Evolutionary conservation across 1,140 invertebrate species (phyloP).

Genomic region (Apis mellifera): Amel_HAv3.1 CM009938.2:5905001-5905500

Average conservation of each 20-base stretch:
- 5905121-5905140: constrained; percentile 28
- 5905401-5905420: too few species aligned
- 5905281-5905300: constrained; percentile 25
- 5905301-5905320: background rate
- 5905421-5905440: too few species aligned
- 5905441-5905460: too few species aligned
- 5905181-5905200: constrained; percentile 22
- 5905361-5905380: background rate
- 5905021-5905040: constrained; percentile 17
- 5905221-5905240: constrained; percentile 5
- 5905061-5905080: constrained; percentile 1
- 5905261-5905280: constrained; percentile 29
- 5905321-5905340: background rate
- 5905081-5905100: constrained; percentile 1
- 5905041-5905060: constrained; percentile 1
- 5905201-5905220: constrained; percentile 7
- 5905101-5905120: background rate
- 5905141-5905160: background rate
- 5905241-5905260: background rate
- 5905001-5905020: constrained; percentile 22
- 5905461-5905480: too few species aligned
- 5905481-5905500: too few species aligned
- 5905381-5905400: too few species aligned
- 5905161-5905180: background rate
- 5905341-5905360: background rate